phyloP scores from a whole-genome alignment of 2,888 invertebrate genomes.

The Odiellus spinosus region DNA sequence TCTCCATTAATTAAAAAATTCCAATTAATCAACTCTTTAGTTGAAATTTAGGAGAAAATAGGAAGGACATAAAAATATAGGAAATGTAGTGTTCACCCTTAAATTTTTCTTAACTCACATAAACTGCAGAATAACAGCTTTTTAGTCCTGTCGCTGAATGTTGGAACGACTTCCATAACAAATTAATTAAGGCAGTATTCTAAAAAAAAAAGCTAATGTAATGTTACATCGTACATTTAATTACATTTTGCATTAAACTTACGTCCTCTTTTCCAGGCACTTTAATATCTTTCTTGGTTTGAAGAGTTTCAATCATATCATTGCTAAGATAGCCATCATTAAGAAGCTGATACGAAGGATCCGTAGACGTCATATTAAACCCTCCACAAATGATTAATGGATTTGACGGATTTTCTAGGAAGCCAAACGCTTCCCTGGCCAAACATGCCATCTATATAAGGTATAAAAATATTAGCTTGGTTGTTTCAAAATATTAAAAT shows the following conservation, averaged over 20 bases:
- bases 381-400: constrained; percentile 17
- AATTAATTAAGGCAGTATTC: constrained; percentile 17
- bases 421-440: constrained; percentile 13
- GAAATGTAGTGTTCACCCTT: too few species aligned
- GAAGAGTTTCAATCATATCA: constrained; percentile 19
- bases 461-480: too few species aligned
- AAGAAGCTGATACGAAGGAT: constrained; percentile 17
- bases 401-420: constrained; percentile 11
- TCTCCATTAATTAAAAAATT: too few species aligned
- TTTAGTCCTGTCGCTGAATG: constrained; percentile 17
- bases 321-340: constrained; percentile 19
- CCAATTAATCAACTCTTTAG: too few species aligned
- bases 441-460: constrained; percentile 16
- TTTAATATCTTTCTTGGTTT: constrained; percentile 14
- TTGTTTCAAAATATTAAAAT: too few species aligned
- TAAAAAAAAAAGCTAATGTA: constrained; percentile 6
- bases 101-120: constrained; percentile 14
- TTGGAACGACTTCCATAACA: constrained; percentile 19
- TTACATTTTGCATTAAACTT: too few species aligned
- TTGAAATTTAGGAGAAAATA: too few species aligned
- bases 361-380: constrained; percentile 14
- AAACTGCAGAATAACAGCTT: constrained; percentile 16
- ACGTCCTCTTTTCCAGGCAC: constrained; percentile 17
- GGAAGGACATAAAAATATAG: too few species aligned
- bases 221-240: too few species aligned